phyloP scores from a whole-genome alignment of 2,888 invertebrate genomes.

The Prosopocoilus inquinatus region DNA sequence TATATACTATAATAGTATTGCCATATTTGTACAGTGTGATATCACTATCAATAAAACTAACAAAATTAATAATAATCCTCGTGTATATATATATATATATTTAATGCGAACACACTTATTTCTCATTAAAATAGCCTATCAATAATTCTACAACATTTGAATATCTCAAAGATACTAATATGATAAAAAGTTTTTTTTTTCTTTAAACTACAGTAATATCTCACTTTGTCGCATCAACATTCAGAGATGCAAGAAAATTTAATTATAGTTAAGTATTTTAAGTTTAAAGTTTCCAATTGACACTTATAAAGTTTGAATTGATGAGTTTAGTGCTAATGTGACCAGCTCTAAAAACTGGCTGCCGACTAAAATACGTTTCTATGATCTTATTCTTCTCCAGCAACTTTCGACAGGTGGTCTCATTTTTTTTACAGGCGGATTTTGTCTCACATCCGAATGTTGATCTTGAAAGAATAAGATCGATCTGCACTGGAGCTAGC shows the following conservation, averaged over 20 bases:
- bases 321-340: conserved; percentile 23
- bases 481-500: conserved; percentile 37
- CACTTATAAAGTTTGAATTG: conserved; percentile 34
- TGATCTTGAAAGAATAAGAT: conserved; percentile 29
- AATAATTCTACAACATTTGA: conserved; percentile 36
- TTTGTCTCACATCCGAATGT: no score
- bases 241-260: conserved; percentile 45
- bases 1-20: conserved; percentile 48
- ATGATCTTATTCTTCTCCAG: conserved; percentile 18
- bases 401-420: not conserved
- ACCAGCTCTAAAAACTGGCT: conserved; percentile 1
- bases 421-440: not conserved
- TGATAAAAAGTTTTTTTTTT: conserved; percentile 47
- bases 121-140: conserved; percentile 16
- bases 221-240: conserved; percentile 56
- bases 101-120: conserved; percentile 26
- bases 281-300: conserved; percentile 38
- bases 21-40: conserved; percentile 53
- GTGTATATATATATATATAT: conserved; percentile 19
- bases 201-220: conserved; percentile 57
- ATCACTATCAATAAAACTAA: conserved; percentile 35
- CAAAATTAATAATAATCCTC: conserved; percentile 23
- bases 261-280: conserved; percentile 8
- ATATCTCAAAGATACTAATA: conserved; percentile 38
- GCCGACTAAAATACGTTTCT: conserved; percentile 3